These are phyloP conservation scores for Oithona nana DNA, from an alignment of 2,888 invertebrate species.

Conservation along the genomic window DNA sequence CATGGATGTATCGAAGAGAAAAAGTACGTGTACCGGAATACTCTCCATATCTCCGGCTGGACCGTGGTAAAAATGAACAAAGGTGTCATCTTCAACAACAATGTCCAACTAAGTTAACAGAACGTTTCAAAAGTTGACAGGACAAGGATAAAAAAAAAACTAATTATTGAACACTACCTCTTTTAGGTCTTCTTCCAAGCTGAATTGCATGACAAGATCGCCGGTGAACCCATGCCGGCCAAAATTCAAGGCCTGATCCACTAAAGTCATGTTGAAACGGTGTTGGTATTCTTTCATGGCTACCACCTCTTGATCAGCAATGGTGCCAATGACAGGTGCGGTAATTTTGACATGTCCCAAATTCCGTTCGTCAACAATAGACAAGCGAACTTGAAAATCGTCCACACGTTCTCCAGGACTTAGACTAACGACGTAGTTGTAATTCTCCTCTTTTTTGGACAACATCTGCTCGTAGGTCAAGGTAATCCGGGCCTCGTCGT, in stretches of 20 bases:
- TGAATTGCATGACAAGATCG: background rate
- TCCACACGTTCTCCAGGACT: slow-evolving; percentile 4
- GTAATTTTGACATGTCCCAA: background rate
- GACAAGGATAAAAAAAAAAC: too few species aligned
- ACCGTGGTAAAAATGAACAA: slow-evolving; percentile 8
- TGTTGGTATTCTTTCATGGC: background rate
- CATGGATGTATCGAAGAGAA: slow-evolving; percentile 9
- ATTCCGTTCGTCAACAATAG: background rate
- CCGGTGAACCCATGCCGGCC: slow-evolving; percentile 10
- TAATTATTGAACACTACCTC: too few species aligned
- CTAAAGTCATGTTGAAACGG: slow-evolving; percentile 3
- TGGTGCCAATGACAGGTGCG: slow-evolving; percentile 9
- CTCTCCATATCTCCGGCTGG: background rate
- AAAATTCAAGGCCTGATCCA: slow-evolving; percentile 5
- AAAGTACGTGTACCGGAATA: slow-evolving; percentile 6
- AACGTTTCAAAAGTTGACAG: too few species aligned
- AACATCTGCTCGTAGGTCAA: slow-evolving; percentile 11
- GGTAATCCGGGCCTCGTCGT: slow-evolving; percentile 1
- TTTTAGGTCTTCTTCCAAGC: background rate
- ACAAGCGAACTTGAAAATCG: slow-evolving; percentile 1
- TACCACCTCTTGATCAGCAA: background rate
- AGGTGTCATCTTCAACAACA: slow-evolving; percentile 1
- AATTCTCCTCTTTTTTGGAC: background rate
- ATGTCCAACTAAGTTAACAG: background rate
- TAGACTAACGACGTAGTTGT: background rate